A percentile compares a stretch with the other conserved stretches of the same genome.
phyloP scores from a whole-genome alignment of 2,113 vertebrate species.

The Arvicanthis niloticus region DNA sequence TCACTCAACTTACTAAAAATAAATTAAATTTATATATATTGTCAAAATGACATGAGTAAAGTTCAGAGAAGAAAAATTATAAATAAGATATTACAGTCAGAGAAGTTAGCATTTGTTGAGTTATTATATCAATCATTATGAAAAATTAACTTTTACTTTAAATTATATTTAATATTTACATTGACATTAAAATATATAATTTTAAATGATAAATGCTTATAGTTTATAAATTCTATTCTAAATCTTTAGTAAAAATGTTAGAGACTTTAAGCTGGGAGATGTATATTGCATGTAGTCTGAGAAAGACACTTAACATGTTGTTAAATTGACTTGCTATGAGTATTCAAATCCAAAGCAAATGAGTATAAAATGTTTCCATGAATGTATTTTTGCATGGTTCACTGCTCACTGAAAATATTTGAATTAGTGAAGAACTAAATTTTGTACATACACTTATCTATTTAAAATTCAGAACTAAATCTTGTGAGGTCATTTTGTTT shows the following conservation, averaged over 20 bases:
- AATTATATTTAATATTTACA: neutral
- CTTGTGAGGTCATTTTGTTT: neutral
- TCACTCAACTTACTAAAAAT: neutral
- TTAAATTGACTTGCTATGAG: neutral
- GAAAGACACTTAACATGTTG: neutral
- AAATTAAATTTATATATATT: neutral
- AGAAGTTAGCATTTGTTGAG: neutral
- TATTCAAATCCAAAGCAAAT: slow-evolving; percentile 39
- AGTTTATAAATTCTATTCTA: neutral
- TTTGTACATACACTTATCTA: neutral
- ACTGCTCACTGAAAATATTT: neutral
- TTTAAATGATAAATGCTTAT: neutral
- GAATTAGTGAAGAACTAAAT: slow-evolving; percentile 14
- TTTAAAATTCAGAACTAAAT: neutral
- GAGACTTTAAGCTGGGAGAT: neutral
- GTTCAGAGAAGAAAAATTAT: neutral
- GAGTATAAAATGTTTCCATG: neutral
- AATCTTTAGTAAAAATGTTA: neutral
- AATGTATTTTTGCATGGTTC: slow-evolving; percentile 8
- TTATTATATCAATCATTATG: neutral
- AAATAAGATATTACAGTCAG: neutral
- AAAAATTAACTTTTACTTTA: neutral
- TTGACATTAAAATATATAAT: neutral
- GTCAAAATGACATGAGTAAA: neutral
- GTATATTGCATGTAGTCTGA: neutral